Evolutionary conservation across 2,113 vertebrate species (phyloP).

Genomic region (Thamnophis sirtalis): DNA sequence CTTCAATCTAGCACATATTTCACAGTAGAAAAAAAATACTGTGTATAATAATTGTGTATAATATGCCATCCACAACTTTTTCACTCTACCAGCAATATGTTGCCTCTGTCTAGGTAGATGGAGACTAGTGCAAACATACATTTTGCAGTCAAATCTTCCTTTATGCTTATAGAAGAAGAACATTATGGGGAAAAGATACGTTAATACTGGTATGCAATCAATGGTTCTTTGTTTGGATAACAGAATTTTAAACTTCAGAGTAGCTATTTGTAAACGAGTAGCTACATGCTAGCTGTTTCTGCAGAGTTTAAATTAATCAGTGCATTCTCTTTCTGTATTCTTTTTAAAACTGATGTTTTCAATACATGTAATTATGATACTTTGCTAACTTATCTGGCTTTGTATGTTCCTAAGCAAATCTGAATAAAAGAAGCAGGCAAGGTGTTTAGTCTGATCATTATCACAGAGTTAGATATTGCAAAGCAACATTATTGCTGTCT

Average conservation of each 20-base stretch:
- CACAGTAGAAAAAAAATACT: fast-evolving
- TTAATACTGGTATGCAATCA: constrained; percentile 63
- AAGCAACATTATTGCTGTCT: not conserved
- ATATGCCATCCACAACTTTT: constrained; percentile 18
- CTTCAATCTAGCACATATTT: constrained; percentile 26
- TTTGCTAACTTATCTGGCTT: constrained; percentile 44
- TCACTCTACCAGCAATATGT: constrained; percentile 17
- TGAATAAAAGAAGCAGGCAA: constrained; percentile 74
- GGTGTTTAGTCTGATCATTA: constrained; percentile 45
- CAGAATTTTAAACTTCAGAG: constrained; percentile 45
- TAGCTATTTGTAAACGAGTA: constrained; percentile 34
- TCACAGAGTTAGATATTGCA: not conserved
- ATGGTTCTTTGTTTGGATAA: constrained; percentile 34
- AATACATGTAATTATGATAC: constrained; percentile 47
- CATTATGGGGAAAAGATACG: not conserved
- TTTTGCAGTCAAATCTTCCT: constrained; percentile 26
- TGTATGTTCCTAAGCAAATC: constrained; percentile 60
- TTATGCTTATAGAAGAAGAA: constrained; percentile 28
- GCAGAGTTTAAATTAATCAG: constrained; percentile 43
- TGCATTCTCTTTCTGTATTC: constrained; percentile 39
- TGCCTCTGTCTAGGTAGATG: fast-evolving
- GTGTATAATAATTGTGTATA: constrained; percentile 11
- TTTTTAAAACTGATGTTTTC: constrained; percentile 57
- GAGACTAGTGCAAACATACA: constrained; percentile 30
- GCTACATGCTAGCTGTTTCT: constrained; percentile 41